Evolutionary conservation across 2,888 invertebrate species (phyloP).

Genomic region (Monochamus alternatus): DNA sequence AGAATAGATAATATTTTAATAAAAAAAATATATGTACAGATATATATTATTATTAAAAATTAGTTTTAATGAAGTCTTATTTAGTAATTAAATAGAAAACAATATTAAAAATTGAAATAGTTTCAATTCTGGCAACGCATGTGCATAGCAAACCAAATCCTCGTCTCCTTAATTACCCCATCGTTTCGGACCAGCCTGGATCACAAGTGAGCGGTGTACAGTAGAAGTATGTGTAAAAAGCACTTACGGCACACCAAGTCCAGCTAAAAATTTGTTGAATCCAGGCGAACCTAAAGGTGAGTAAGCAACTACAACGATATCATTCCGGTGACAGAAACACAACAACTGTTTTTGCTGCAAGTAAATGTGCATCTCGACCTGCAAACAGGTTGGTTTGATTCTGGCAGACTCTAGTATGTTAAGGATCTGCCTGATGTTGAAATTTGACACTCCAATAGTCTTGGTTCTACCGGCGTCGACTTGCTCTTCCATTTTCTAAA

Average conservation of each 20-base stretch:
- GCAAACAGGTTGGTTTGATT: slow-evolving; percentile 76
- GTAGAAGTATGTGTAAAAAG: no score
- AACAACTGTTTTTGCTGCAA: slow-evolving; percentile 70
- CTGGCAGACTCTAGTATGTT: slow-evolving; percentile 71
- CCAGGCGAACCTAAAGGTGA: slow-evolving; percentile 71
- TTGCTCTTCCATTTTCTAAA: slow-evolving; percentile 77
- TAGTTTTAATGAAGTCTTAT: no score
- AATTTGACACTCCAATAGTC: slow-evolving; percentile 90
- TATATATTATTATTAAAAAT: no score
- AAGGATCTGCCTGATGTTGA: slow-evolving; percentile 81
- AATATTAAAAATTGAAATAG: no score
- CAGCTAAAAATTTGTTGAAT: slow-evolving; percentile 66
- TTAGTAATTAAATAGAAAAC: no score
- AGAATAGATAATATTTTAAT: no score
- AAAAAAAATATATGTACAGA: no score
- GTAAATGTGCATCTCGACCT: slow-evolving; percentile 77
- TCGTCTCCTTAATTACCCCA: no score
- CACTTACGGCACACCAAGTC: slow-evolving; percentile 26
- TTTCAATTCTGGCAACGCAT: no score
- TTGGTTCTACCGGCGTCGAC: slow-evolving; percentile 80
- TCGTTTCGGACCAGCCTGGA: no score
- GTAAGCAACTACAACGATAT: slow-evolving; percentile 59
- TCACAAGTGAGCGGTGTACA: no score
- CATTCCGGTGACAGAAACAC: slow-evolving; percentile 44
- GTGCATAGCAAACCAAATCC: no score